Conservation (phyloP, 2,113 vertebrate genomes). For the Galbula dea region DNA sequence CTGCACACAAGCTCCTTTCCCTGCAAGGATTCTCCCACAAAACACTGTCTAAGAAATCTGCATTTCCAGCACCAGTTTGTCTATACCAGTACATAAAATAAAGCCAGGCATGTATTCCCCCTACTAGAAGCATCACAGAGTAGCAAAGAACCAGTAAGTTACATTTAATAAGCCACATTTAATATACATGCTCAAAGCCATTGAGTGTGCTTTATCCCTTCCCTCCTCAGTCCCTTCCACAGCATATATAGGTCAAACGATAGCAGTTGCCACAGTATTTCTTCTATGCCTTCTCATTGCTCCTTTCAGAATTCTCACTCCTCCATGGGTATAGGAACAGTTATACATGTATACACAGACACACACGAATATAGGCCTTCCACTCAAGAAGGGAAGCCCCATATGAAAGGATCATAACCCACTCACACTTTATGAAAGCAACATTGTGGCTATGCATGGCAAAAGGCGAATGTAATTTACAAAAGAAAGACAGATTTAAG, state of each 20-base stretch:
- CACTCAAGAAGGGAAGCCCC: not conserved
- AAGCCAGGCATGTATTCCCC: not conserved
- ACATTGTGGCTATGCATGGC: not conserved
- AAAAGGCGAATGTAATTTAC: not conserved
- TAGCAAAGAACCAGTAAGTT: not conserved
- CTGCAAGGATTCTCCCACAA: not conserved
- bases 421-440: not conserved
- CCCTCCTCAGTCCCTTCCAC: not conserved
- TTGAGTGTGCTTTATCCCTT: not conserved
- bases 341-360: not conserved
- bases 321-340: not conserved
- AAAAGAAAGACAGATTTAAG: not conserved
- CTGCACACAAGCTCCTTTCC: not conserved
- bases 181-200: not conserved
- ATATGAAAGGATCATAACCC: not conserved
- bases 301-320: not conserved
- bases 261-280: not conserved
- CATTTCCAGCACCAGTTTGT: not conserved
- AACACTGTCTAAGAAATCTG: not conserved
- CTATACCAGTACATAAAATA: not conserved
- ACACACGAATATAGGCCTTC: not conserved
- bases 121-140: not conserved
- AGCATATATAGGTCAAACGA: not conserved
- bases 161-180: not conserved
- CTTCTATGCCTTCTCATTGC: not conserved